Conservation (phyloP, 2,113 vertebrate species). For the Lepus europaeus region DNA sequence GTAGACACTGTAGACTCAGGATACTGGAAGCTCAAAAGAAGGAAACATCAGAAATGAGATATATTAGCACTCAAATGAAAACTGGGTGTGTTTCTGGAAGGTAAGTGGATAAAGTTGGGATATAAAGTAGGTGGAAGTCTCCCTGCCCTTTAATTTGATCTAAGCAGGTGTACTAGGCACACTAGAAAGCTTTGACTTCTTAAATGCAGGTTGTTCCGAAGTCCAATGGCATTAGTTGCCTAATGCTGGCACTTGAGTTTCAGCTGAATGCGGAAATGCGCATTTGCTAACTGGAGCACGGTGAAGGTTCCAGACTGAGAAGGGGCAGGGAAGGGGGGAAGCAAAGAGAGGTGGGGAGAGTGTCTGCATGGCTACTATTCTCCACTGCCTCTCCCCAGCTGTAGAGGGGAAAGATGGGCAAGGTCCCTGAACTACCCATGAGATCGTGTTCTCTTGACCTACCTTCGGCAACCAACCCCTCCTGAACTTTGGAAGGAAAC, state of each 20-base stretch:
- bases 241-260: conserved; percentile 56
- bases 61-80: neutral
- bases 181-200: conserved; percentile 22
- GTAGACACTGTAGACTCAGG: neutral
- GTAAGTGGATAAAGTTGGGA: neutral
- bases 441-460: neutral
- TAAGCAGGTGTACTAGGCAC: neutral
- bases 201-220: conserved; percentile 44
- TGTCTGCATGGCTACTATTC: neutral
- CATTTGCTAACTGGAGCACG: conserved; percentile 78
- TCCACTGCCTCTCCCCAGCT: neutral
- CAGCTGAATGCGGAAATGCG: conserved; percentile 49
- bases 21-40: neutral
- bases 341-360: neutral
- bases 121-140: neutral
- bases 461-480: neutral
- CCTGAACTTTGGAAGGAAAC: neutral
- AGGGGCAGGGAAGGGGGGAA: conserved; percentile 11
- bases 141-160: neutral
- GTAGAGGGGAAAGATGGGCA: neutral
- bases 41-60: neutral
- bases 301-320: conserved; percentile 56
- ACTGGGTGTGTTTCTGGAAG: neutral
- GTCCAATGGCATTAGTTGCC: conserved; percentile 57
- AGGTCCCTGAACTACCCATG: neutral